Base-by-base conservation (phyloP, 2,888 invertebrate species). In the Cartodere bifasciata region DNA sequence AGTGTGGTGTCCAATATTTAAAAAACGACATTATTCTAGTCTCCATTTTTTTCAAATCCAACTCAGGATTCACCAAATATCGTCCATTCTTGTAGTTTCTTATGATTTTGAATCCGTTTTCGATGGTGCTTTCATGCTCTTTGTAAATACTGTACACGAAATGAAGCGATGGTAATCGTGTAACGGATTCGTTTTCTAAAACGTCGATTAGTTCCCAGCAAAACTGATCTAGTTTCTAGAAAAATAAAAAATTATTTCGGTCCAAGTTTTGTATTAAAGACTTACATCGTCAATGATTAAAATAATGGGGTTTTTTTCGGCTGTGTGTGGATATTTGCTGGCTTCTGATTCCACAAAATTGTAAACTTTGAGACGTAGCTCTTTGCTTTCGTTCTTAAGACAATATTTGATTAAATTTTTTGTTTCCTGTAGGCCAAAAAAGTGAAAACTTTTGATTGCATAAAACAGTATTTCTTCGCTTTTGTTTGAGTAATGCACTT, bases 161-260 rank as follows among this genome's bases (percentile, higher is more conserved):
- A 51, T 77, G 75, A 6, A 80, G 54, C 24, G 82, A 85, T 20
- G 84, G 81, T 53, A 85, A 69, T 33, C 88, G 63, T 1, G 76
- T 72, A 1, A 82, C 74, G 0, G 81, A 74, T 26, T 81, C 74
- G n/a, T 65, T 58, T 35, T 62, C 60, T 7, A 86, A 47, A 9
- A 75, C 59, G 1, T 74, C 70, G 32, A 85, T 60, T 38, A 71
- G 72, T 59, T 88, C 87, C 76, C 85, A 86, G 0, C 87, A 84
- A 34, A 87, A 67, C 31, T 68, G 66, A 58, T 86, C 84, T 9
- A 86, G 55, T 44, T 65, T 63, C 82, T 83, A 50, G 21, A 60
- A 56, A 37, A 40, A 40, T 37, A 57, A 49, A n/a, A n/a, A n/a
- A n/a, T n/a, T n/a, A n/a, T n/a, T n/a, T n/a, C n/a, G n/a, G n/a